Evolutionary conservation across 2,113 vertebrate genomes (phyloP), one percentile per base, ranked within the genome.

Genomic region (Dendropsophus ebraccatus): DNA sequence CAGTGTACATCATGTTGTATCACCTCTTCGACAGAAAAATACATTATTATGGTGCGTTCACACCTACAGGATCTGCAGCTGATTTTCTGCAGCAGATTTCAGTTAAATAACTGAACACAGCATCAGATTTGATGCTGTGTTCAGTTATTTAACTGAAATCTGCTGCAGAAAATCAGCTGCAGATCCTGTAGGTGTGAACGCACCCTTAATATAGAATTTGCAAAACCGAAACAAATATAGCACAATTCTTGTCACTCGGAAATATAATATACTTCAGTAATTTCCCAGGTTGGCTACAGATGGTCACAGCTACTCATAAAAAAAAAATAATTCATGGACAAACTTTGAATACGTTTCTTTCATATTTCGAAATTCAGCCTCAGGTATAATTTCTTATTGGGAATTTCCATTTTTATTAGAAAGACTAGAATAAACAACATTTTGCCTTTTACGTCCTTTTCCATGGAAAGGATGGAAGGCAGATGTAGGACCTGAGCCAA

Each of bases 351-450:
- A 32, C 13, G 30, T 58, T 17, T 80, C 32, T 80, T 9, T 25
- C 16, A 80, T 62, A 41, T 80, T 80, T 23, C 37, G 25, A 11
- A 80, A 80, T 23, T 58, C 52, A 72, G 77, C 54, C 54, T 28
- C 23, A 45, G 76, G 54, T 80, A 80, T 13, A 21, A 16, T 80
- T 80, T 62, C 21, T 7, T 17, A 21, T 10, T 10, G 13, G 77
- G 77, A 14, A 80, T 30, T 80, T 80, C 77, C 77, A 60, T 37
- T 79, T 79, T 21, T 58, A 58, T 58, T 60, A 45, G 58, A 41
- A 60, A 23, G 13, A 75, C 19, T n/a, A 23, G 12, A 60, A 79
- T 41, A 79, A 37, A 79, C 32, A n/a, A 23, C 12, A 79, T 58
- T 60, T 30, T 58, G 21, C 2, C 32, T 62, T 76, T 16, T 32